Percentiles rank a stretch among this genome's conserved stretches.
Conservation (phyloP, 2,113 vertebrate genomes). For the Isurus oxyrinchus region DNA sequence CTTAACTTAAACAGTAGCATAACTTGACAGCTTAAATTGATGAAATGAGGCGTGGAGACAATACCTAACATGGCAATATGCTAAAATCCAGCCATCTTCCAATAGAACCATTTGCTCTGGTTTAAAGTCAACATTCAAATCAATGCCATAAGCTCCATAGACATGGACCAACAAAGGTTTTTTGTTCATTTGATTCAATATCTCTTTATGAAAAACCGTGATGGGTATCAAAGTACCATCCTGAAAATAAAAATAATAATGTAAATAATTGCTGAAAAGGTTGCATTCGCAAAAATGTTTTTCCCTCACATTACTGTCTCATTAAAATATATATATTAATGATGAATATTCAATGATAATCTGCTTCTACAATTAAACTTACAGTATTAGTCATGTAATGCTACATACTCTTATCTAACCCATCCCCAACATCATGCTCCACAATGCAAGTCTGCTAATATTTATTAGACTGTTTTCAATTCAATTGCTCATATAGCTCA, state of each 20-base stretch:
- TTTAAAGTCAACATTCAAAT: slow-evolving; percentile 83
- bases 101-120: slow-evolving; percentile 76
- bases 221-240: slow-evolving; percentile 81
- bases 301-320: not conserved
- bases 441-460: too few species aligned
- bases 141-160: slow-evolving; percentile 89
- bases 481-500: not conserved
- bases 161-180: slow-evolving; percentile 82
- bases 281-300: not conserved
- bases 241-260: slow-evolving; percentile 53
- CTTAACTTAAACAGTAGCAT: not conserved
- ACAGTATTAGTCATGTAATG: not conserved
- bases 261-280: not conserved
- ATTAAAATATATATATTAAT: not conserved
- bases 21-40: not conserved
- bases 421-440: not conserved
- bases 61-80: slow-evolving; percentile 93
- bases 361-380: not conserved
- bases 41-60: not conserved
- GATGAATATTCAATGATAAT: not conserved
- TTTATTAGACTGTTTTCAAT: not conserved
- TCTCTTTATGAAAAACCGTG: slow-evolving; percentile 71
- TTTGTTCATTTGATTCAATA: slow-evolving; percentile 56
- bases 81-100: slow-evolving; percentile 85
- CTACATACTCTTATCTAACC: not conserved